A percentile compares a stretch with the other conserved stretches of the same genome.
Conservation (phyloP, 2,113 vertebrate species). For the zebrafish (Danio rerio) region GRCz12tu NC_133189.1:39622501-39623000, state of each 20-base stretch:
- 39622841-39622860: neutral
- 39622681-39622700: slow-evolving; percentile 48
- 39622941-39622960: slow-evolving; percentile 23
- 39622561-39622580: slow-evolving; percentile 12
- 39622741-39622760: slow-evolving; percentile 3
- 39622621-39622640: slow-evolving; percentile 70
- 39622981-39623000: slow-evolving; percentile 11
- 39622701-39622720: slow-evolving; percentile 26
- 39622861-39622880: neutral
- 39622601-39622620: slow-evolving; percentile 63
- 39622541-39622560: neutral
- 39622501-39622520: neutral
- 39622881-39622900: neutral
- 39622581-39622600: slow-evolving; percentile 24
- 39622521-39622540: neutral
- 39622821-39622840: neutral
- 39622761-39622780: neutral
- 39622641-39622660: slow-evolving; percentile 67
- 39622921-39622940: slow-evolving; percentile 15
- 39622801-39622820: neutral
- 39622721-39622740: neutral
- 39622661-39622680: slow-evolving; percentile 74
- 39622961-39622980: slow-evolving; percentile 7
- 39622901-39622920: neutral
- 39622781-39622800: neutral